phyloP scores from a whole-genome alignment of 1,140 invertebrate genomes.

The Heliconius eleuchia region DNA sequence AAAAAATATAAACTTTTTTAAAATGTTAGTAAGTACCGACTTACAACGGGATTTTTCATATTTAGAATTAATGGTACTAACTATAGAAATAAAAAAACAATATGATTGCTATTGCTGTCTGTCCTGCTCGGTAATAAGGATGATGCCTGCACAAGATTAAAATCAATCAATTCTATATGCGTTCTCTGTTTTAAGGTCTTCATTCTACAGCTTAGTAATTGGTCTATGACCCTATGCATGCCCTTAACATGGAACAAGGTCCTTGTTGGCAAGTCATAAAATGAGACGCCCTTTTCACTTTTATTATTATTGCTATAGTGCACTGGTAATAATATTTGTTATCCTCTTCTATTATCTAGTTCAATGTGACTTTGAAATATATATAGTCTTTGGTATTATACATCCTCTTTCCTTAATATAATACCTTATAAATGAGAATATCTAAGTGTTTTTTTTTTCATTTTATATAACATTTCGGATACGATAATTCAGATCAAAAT shows the following conservation, averaged over 20 bases:
- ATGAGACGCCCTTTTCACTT: slow-evolving; percentile 47
- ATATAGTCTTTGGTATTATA: neutral
- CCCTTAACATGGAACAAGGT: slow-evolving; percentile 71
- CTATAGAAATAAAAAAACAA: neutral
- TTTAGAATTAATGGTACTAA: too few relatives aligned
- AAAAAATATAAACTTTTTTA: too few relatives aligned
- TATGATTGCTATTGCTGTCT: neutral
- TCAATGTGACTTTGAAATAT: slow-evolving; percentile 26
- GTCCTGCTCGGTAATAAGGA: slow-evolving; percentile 26
- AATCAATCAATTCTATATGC: slow-evolving; percentile 56
- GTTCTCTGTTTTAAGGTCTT: slow-evolving; percentile 56
- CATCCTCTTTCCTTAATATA: neutral
- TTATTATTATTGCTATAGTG: slow-evolving; percentile 52
- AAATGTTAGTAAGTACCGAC: too few relatives aligned
- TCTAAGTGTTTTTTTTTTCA: neutral
- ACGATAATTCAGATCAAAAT: neutral
- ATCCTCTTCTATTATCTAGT: slow-evolving; percentile 46
- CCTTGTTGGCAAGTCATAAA: slow-evolving; percentile 47
- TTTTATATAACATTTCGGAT: neutral
- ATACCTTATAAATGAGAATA: neutral
- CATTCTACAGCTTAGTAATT: slow-evolving; percentile 47
- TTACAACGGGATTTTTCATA: neutral
- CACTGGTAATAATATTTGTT: slow-evolving; percentile 50
- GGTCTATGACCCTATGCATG: slow-evolving; percentile 66
- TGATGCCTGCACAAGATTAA: slow-evolving; percentile 43